A percentile compares a stretch with the other conserved stretches of the same genome.
These are phyloP conservation scores for Rhadina sibilatrix DNA, from an alignment of 2,113 vertebrate species.

Conservation along the genomic window DNA sequence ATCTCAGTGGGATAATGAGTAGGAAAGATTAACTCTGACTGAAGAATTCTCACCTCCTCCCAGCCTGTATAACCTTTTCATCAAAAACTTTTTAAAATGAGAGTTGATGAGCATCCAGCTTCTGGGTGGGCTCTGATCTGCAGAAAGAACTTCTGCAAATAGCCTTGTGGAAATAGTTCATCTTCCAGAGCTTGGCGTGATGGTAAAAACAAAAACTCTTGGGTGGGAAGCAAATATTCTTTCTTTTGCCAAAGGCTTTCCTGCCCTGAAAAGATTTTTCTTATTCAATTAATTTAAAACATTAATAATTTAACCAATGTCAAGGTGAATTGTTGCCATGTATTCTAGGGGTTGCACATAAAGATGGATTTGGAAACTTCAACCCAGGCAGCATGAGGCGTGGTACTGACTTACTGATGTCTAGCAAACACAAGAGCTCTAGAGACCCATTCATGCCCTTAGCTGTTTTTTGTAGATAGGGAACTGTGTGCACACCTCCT, in stretches of 20 bases:
- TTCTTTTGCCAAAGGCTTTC: neutral
- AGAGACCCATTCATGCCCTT: neutral
- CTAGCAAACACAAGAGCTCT: neutral
- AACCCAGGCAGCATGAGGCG: neutral
- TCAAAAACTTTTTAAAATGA: neutral
- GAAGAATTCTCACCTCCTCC: neutral
- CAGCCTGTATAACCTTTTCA: neutral
- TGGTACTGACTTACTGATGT: neutral
- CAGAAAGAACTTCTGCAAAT: neutral
- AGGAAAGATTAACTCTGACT: neutral
- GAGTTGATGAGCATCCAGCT: neutral
- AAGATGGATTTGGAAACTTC: neutral
- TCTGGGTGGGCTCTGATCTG: neutral
- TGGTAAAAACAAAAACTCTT: neutral
- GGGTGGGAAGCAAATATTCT: neutral
- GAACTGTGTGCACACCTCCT: neutral
- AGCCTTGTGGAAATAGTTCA: neutral
- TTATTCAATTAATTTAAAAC: conserved; percentile 15
- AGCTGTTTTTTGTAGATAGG: neutral
- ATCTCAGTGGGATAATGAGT: neutral
- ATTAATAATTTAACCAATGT: conserved; percentile 19
- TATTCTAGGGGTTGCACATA: neutral
- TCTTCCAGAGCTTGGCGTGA: neutral
- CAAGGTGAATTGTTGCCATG: conserved; percentile 39
- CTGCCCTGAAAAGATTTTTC: neutral